These are phyloP conservation scores for Lampropteryx suffumata DNA, from an alignment of 2,888 invertebrate genomes.

Conservation along the genomic window DNA sequence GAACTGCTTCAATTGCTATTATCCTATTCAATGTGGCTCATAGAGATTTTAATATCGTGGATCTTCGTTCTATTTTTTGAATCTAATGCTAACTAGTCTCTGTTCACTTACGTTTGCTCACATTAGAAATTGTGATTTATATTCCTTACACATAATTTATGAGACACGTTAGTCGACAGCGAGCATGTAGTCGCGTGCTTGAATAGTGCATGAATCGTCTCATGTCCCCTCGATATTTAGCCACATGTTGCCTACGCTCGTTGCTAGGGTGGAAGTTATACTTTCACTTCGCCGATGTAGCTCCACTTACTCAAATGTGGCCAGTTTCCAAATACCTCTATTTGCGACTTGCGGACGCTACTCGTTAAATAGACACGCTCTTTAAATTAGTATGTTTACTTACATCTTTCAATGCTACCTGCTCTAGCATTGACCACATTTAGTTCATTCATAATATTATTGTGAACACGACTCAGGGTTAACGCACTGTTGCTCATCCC, in stretches of 20 bases:
- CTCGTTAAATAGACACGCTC: slow-evolving; percentile 47
- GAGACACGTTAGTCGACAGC: slow-evolving; percentile 28
- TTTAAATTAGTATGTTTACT: slow-evolving; percentile 64
- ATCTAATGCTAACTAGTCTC: neutral
- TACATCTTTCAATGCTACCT: slow-evolving; percentile 56
- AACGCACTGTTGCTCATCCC: slow-evolving; percentile 63
- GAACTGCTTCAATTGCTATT: slow-evolving; percentile 19
- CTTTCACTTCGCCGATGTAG: slow-evolving; percentile 30
- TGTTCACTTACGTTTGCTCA: neutral
- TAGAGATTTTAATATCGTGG: slow-evolving; percentile 8
- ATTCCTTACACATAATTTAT: slow-evolving; percentile 26
- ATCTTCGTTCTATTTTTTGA: neutral
- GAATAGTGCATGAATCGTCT: slow-evolving; percentile 32
- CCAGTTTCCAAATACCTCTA: slow-evolving; percentile 30
- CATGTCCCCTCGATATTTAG: slow-evolving; percentile 40
- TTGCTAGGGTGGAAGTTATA: slow-evolving; percentile 44
- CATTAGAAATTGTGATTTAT: slow-evolving; percentile 24
- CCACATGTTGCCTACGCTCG: slow-evolving; percentile 45
- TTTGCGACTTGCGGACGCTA: slow-evolving; percentile 28
- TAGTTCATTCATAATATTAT: slow-evolving; percentile 54
- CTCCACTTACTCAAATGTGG: slow-evolving; percentile 25
- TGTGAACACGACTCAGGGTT: slow-evolving; percentile 60
- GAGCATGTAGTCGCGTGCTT: slow-evolving; percentile 44
- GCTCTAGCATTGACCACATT: slow-evolving; percentile 46
- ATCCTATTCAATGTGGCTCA: slow-evolving; percentile 13